Evolutionary conservation across 2,113 vertebrate species (phyloP).

Genomic region (Myiagra hebetior): DNA sequence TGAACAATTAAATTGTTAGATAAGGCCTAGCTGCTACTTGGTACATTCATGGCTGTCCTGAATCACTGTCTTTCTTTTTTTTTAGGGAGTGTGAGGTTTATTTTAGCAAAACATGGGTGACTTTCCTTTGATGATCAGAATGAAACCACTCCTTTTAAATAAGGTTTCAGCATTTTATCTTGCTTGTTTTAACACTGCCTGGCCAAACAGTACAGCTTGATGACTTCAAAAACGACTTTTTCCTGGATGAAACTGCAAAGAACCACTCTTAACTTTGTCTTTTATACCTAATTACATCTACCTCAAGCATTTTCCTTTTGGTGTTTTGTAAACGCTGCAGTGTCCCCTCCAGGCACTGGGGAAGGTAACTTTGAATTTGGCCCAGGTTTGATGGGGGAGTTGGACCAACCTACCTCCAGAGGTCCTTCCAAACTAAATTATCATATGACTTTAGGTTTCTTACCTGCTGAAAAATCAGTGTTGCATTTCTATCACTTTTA

Average conservation of each 20-base stretch:
- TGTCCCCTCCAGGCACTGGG: neutral
- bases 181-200: neutral
- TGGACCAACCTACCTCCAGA: neutral
- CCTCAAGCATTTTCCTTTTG: neutral
- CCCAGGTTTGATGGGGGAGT: neutral
- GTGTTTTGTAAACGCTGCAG: neutral
- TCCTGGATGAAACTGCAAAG: neutral
- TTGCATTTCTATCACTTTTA: neutral
- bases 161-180: neutral
- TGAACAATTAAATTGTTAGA: neutral
- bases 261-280: neutral
- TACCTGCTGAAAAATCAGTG: neutral
- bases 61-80: neutral
- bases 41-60: neutral
- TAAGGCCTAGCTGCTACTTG: neutral
- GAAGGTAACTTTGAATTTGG: neutral
- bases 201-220: neutral
- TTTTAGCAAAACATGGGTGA: neutral
- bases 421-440: conserved; percentile 37
- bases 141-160: neutral
- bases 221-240: neutral
- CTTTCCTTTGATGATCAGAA: neutral
- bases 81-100: neutral
- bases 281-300: neutral
- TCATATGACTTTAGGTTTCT: neutral